phyloP scores from a whole-genome alignment of 2,888 invertebrate species.

The Synanthedon tipuliformis region DNA sequence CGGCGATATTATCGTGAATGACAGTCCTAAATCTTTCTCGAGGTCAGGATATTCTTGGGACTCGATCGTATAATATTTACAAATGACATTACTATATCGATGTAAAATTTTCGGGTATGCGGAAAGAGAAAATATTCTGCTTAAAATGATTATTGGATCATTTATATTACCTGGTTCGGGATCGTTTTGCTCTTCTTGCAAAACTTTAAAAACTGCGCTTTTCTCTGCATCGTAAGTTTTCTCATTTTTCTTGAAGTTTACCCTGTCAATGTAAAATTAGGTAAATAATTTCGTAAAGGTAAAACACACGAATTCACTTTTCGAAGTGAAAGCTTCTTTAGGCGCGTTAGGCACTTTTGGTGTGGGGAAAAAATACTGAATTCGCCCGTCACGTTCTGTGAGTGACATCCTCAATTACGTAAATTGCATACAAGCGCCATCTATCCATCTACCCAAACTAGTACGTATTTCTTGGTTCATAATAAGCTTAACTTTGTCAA shows the following conservation, averaged over 20 bases:
- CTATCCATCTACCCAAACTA: too few relatives aligned
- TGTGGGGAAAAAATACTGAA: too few relatives aligned
- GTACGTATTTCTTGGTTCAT: too few relatives aligned
- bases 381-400: too few relatives aligned
- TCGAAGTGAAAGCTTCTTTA: too few relatives aligned
- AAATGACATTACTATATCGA: not conserved
- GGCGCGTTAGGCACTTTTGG: too few relatives aligned
- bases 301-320: too few relatives aligned
- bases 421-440: too few relatives aligned
- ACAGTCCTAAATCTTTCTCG: not conserved
- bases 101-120: too few relatives aligned
- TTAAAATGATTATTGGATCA: not conserved
- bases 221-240: slow-evolving; percentile 87
- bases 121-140: slow-evolving; percentile 3
- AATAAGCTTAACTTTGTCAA: too few relatives aligned
- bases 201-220: slow-evolving; percentile 91
- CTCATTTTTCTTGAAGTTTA: slow-evolving; percentile 96
- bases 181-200: slow-evolving; percentile 88
- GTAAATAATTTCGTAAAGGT: not conserved
- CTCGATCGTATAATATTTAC: not conserved
- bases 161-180: slow-evolving; percentile 78
- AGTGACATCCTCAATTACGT: too few relatives aligned
- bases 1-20: too few relatives aligned
- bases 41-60: not conserved
- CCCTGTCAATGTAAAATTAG: slow-evolving; percentile 66